Evolutionary conservation across 2,888 invertebrate species (phyloP), one percentile per base, ranked within the genome.

Genomic region (Neocrepidodera transversa): DNA sequence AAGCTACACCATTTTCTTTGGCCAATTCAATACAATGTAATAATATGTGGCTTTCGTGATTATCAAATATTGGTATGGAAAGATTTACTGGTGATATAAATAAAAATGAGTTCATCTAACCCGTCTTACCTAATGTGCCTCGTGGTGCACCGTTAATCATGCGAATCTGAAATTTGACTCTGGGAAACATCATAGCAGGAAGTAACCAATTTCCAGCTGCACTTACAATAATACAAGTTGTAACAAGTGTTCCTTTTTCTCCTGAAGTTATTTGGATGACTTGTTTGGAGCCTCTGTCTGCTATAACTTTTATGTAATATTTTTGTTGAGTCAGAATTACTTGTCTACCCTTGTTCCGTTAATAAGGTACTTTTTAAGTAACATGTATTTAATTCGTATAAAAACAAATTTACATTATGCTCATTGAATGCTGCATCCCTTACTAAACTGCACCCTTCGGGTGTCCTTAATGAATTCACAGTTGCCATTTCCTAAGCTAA

Each of bases 391-490:
- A 51, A 36, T 13, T 38, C 23, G 17, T 2, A 0, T 18, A 30
- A 49, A 49, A 49, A 50, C 11, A 50, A 20, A 17, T 17, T 35
- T 35, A 50, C 50, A 36, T 50, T 50, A 17, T 50, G 18, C 17
- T 36, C 10, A 18, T 50, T 50, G 26, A 50, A 50, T 13, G 50
- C 14, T 35, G 38, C 18, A 30, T 30, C 32, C 14, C 20, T n/a
- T n/a, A 10, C 51, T 18, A 47, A 47, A 48, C 32, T 47, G 36
- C 55, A 55, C 23, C 47, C 55, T 32, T 55, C 35, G 6, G 73
- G 77, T 74, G 76, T 76, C 74, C 78, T 71, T 75, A 74, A 75
- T 76, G 75, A 74, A 48, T 54, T 54, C 45, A 13, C n/a, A 23
- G 28, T 35, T 32, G 20, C 16, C 32, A 54, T 52, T 42, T 26